These are phyloP conservation scores for Nephila pilipes DNA, from an alignment of 1,140 invertebrate species.

Conservation along the genomic window DNA sequence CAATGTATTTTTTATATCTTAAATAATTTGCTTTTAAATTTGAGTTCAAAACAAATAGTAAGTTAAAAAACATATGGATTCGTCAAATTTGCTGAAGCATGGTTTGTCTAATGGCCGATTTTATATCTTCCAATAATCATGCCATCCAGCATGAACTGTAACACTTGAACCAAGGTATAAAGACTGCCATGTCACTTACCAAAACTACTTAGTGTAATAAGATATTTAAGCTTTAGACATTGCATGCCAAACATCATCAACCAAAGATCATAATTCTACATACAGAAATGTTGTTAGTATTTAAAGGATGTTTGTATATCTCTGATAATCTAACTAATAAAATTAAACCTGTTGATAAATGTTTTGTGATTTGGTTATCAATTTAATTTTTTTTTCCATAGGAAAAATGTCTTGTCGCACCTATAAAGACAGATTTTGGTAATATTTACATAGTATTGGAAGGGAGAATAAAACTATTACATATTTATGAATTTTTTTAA, in stretches of 20 bases:
- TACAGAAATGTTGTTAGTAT: conserved; percentile 67
- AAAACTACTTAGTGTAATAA: conserved; percentile 63
- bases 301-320: conserved; percentile 72
- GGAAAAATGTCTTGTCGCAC: too few relatives aligned
- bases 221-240: conserved; percentile 38
- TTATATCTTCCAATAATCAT: not conserved
- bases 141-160: not conserved
- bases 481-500: too few relatives aligned
- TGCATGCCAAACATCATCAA: conserved; percentile 69
- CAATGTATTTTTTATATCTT: too few relatives aligned
- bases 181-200: conserved; percentile 36
- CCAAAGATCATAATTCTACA: conserved; percentile 70
- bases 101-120: not conserved
- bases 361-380: not conserved
- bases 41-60: too few relatives aligned
- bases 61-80: too few relatives aligned
- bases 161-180: not conserved
- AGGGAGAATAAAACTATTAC: too few relatives aligned
- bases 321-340: conserved; percentile 70
- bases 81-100: not conserved
- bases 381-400: not conserved
- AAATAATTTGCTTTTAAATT: too few relatives aligned
- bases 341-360: conserved; percentile 63
- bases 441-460: not conserved
- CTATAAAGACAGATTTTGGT: not conserved